phyloP scores from a whole-genome alignment of 2,888 invertebrate genomes.

The Tipula lateralis region DNA sequence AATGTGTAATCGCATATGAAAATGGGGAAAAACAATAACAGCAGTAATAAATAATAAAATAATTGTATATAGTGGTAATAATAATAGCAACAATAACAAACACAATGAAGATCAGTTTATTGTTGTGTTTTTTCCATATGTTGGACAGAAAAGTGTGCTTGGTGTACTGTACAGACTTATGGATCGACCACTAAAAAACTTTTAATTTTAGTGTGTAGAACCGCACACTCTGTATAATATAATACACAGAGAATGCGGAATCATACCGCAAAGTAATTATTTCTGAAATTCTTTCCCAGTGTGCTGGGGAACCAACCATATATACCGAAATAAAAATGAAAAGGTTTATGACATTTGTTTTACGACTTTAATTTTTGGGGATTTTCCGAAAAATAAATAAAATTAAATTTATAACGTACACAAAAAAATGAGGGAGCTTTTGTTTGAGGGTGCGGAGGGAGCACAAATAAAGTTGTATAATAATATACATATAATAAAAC shows the following conservation, averaged over 20 bases:
- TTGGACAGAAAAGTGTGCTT: not conserved
- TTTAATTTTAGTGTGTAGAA: not conserved
- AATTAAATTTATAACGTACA: not conserved
- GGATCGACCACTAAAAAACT: not conserved
- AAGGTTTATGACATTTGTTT: slow-evolving; percentile 19
- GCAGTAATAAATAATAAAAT: slow-evolving; percentile 2
- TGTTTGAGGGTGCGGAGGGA: not conserved
- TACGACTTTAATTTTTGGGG: slow-evolving; percentile 7
- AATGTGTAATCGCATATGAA: not conserved
- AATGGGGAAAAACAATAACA: not conserved
- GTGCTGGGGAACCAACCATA: not conserved
- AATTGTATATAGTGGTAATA: not conserved
- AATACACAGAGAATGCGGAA: not conserved
- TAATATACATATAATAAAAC: not conserved
- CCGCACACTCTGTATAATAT: not conserved
- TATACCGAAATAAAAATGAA: not conserved
- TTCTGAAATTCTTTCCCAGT: not conserved
- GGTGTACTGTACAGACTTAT: not conserved
- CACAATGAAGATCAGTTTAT: not conserved
- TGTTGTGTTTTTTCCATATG: not conserved
- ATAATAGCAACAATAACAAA: not conserved
- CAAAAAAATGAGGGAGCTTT: not conserved
- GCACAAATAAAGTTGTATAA: not conserved
- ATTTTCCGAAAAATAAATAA: not conserved
- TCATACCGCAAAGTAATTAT: not conserved